Percentiles rank a stretch among this genome's conserved stretches.
Conservation (phyloP, 2,113 vertebrate genomes). For the Nyctereutes procyonoides region DNA sequence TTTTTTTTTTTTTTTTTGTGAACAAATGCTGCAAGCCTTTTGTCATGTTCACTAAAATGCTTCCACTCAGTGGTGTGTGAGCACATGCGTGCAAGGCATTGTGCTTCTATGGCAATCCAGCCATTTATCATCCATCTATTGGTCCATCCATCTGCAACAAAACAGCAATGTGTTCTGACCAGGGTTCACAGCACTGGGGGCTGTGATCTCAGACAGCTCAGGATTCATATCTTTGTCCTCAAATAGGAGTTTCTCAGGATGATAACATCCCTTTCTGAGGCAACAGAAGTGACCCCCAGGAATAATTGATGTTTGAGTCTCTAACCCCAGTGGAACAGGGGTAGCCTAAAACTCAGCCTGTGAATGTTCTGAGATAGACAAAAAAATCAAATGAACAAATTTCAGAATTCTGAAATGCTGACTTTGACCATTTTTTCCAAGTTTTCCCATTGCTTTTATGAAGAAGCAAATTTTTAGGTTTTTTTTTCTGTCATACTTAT, state of each 20-base stretch:
- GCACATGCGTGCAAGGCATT: background rate
- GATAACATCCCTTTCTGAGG: background rate
- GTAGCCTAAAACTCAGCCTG: background rate
- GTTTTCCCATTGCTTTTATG: background rate
- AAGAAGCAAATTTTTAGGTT: background rate
- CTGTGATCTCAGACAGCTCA: background rate
- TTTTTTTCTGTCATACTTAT: background rate
- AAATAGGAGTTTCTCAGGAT: background rate
- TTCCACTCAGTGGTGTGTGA: background rate
- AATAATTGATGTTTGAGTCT: background rate
- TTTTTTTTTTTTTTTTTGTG: background rate
- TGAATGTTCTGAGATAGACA: background rate
- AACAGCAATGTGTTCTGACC: constrained; percentile 31
- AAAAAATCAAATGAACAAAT: background rate
- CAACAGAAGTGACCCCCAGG: background rate
- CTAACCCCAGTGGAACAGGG: background rate
- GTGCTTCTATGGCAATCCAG: background rate
- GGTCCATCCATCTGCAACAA: background rate
- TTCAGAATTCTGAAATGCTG: background rate
- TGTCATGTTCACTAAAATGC: background rate
- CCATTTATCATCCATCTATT: background rate
- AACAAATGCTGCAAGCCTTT: background rate
- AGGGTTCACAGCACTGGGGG: background rate
- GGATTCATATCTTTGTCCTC: background rate
- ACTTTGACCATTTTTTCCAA: background rate